A percentile compares a stretch with the other conserved stretches of the same genome.
Evolutionary conservation across 2,888 invertebrate genomes (phyloP).

Genomic region (Nycteola revayana): DNA sequence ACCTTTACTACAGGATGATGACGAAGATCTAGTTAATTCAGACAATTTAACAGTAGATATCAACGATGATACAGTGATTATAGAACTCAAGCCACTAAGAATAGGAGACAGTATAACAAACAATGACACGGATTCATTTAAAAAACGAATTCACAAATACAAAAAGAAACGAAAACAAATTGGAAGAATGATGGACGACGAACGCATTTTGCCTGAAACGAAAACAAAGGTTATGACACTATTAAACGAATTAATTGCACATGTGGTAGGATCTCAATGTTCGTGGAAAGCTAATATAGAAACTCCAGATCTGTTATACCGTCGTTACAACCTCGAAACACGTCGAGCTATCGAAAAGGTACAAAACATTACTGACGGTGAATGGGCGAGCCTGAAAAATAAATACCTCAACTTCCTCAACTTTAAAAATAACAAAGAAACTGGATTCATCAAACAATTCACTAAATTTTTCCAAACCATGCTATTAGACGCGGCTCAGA

Average conservation of each 20-base stretch:
- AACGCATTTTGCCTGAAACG: conserved; percentile 45
- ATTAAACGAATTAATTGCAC: conserved; percentile 51
- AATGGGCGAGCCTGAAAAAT: conserved; percentile 37
- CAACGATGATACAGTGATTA: conserved; percentile 48
- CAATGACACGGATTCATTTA: conserved; percentile 17
- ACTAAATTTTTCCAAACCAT: conserved; percentile 39
- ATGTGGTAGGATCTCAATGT: conserved; percentile 47
- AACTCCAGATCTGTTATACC: background rate
- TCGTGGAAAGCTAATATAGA: conserved; percentile 29
- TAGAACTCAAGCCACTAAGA: conserved; percentile 38
- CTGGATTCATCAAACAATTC: conserved; percentile 35
- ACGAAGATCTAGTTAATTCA: conserved; percentile 8
- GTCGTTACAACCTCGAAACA: conserved; percentile 8
- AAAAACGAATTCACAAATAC: conserved; percentile 43
- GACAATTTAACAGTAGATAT: conserved; percentile 30
- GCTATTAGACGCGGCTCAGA: background rate
- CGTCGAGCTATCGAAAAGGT: conserved; percentile 8
- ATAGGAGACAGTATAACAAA: conserved; percentile 1
- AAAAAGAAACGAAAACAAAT: conserved; percentile 50
- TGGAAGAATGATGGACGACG: conserved; percentile 39
- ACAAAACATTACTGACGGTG: conserved; percentile 19
- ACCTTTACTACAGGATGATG: conserved; percentile 46
- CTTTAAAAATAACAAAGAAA: conserved; percentile 18
- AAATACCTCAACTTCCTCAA: conserved; percentile 24
- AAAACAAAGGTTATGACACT: conserved; percentile 44